These are phyloP conservation scores for Sebastiscus albofasciatus DNA, from an alignment of 2,797 vertebrate species.

Conservation along the genomic window DNA sequence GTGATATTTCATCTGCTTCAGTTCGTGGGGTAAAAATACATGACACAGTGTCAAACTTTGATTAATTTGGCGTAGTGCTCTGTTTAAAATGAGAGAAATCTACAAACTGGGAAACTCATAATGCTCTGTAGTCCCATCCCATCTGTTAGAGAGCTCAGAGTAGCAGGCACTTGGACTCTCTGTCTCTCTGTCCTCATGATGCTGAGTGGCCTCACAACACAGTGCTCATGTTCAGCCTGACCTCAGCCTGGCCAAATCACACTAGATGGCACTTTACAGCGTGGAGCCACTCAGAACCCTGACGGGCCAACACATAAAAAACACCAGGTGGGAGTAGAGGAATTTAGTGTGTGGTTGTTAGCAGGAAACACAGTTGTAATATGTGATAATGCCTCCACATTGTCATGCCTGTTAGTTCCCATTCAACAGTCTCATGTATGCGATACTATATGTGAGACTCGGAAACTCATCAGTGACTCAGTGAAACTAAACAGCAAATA, in stretches of 20 bases:
- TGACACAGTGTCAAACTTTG: constrained; percentile 32
- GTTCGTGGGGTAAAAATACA: constrained; percentile 4
- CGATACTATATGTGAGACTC: not conserved
- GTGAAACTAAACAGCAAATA: constrained; percentile 10
- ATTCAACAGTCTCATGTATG: constrained; percentile 2
- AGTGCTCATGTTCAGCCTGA: constrained; percentile 59
- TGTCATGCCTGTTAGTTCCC: not conserved
- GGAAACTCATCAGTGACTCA: constrained; percentile 15
- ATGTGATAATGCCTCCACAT: constrained; percentile 1
- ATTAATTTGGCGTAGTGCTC: constrained; percentile 30
- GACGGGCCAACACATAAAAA: constrained; percentile 1
- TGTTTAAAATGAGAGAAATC: constrained; percentile 46
- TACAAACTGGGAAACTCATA: constrained; percentile 36
- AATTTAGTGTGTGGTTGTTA: not conserved
- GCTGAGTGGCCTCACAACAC: constrained; percentile 53
- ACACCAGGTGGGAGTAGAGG: not conserved
- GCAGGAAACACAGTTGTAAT: not conserved
- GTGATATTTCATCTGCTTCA: constrained; percentile 21
- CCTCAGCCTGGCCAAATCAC: constrained; percentile 47
- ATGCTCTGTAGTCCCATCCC: constrained; percentile 48
- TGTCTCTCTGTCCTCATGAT: constrained; percentile 32
- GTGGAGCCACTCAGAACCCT: constrained; percentile 30
- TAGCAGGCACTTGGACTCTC: constrained; percentile 36
- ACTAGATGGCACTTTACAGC: constrained; percentile 52
- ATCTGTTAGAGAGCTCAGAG: constrained; percentile 58